These are phyloP conservation scores for Natrix natrix DNA, from an alignment of 2,797 vertebrate genomes.

Conservation along the genomic window DNA sequence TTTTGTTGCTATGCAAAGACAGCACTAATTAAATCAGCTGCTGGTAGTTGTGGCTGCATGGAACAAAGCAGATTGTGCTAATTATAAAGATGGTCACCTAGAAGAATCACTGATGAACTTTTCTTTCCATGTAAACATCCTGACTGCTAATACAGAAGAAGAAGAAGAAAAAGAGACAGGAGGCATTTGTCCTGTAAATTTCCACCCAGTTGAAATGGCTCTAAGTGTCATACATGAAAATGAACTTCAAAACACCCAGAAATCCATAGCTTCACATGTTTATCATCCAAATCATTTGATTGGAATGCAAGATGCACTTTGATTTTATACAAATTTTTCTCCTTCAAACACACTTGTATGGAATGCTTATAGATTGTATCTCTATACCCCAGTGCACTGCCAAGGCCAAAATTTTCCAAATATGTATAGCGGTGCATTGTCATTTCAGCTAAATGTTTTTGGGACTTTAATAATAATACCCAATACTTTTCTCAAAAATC, in stretches of 20 bases:
- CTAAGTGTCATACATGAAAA: not conserved
- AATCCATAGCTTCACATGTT: not conserved
- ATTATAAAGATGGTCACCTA: not conserved
- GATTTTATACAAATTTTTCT: not conserved
- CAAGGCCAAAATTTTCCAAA: slow-evolving; percentile 13
- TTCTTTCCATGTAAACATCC: not conserved
- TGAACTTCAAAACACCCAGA: not conserved
- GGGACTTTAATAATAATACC: slow-evolving; percentile 28
- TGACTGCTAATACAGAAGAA: not conserved
- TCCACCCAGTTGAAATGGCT: not conserved
- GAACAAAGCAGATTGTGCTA: not conserved
- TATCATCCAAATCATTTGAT: not conserved
- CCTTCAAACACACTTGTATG: not conserved
- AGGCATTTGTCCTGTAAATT: not conserved
- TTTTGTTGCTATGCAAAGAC: not conserved
- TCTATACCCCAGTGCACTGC: not conserved
- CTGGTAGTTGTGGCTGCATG: not conserved
- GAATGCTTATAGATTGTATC: not conserved
- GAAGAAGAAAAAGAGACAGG: not conserved
- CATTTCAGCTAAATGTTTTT: slow-evolving; percentile 25
- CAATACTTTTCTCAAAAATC: slow-evolving; percentile 45
- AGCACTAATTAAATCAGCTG: not conserved
- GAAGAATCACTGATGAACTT: not conserved
- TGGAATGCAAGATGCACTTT: not conserved
- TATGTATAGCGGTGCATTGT: not conserved